phyloP scores from a whole-genome alignment of 2,888 invertebrate species.

The Chloromyia formosa region DNA sequence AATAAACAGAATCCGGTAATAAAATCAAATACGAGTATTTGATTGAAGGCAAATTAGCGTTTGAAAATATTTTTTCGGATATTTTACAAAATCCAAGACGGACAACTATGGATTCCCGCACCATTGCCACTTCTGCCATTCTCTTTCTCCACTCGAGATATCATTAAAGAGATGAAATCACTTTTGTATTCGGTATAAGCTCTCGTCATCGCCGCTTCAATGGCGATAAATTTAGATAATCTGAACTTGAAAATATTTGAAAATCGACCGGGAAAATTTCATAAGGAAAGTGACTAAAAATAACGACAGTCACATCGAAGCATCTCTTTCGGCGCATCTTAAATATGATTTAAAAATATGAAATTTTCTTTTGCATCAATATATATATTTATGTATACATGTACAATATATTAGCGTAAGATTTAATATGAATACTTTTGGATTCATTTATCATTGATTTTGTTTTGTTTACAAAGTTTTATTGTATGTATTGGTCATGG shows the following conservation, averaged over 20 bases:
- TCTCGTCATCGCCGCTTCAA: not conserved
- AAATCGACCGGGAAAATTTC: not conserved
- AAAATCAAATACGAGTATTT: too few species aligned
- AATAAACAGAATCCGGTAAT: too few species aligned
- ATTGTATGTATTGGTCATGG: conserved; percentile 23
- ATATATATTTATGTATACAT: conserved; percentile 11
- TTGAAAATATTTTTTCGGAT: too few species aligned
- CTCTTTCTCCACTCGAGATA: not conserved
- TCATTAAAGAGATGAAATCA: conserved; percentile 17
- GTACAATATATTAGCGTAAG: too few species aligned
- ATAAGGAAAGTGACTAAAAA: conserved; percentile 12
- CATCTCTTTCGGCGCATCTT: conserved; percentile 36
- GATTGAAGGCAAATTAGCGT: too few species aligned
- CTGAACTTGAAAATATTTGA: conserved; percentile 37
- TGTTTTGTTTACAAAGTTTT: conserved; percentile 13
- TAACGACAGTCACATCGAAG: not conserved
- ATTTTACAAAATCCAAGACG: too few species aligned
- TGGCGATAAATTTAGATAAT: conserved; percentile 39
- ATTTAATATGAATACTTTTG: conserved; percentile 1
- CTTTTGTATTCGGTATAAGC: too few species aligned
- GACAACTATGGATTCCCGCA: not conserved
- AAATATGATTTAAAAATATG: conserved; percentile 10
- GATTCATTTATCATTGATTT: conserved; percentile 10
- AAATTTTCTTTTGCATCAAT: conserved; percentile 4
- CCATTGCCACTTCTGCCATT: conserved; percentile 2